Percentiles rank a stretch among this genome's conserved stretches.
These are phyloP conservation scores for Iguana delicatissima DNA, from an alignment of 2,797 vertebrate species.

Conservation along the genomic window DNA sequence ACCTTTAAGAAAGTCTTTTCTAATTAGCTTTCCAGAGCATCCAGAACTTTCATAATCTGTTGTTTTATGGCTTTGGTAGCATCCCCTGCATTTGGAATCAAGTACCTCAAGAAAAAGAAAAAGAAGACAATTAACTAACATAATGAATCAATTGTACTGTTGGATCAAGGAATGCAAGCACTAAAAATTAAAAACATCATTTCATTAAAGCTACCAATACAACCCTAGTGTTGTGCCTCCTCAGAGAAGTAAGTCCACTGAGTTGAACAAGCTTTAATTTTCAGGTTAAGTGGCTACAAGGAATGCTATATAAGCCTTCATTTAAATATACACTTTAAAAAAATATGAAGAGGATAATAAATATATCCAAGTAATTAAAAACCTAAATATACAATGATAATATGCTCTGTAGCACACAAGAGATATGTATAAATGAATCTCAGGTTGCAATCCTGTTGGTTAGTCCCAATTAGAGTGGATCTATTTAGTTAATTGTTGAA, in stretches of 20 bases:
- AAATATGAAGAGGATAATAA: too few relatives aligned
- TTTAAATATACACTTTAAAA: too few relatives aligned
- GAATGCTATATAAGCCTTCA: neutral
- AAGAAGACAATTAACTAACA: constrained; percentile 44
- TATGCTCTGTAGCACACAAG: too few relatives aligned
- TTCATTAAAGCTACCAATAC: neutral
- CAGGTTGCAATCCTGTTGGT: too few relatives aligned
- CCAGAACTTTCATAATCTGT: constrained; percentile 99
- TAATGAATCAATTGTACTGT: neutral
- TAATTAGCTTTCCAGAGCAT: constrained; percentile 96
- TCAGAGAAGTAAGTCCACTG: neutral
- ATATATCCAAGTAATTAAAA: too few relatives aligned
- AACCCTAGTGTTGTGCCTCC: neutral
- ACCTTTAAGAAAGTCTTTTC: constrained; percentile 66
- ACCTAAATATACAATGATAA: too few relatives aligned
- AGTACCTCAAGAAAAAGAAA: constrained; percentile 84
- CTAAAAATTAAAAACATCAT: neutral
- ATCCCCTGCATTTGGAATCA: constrained; percentile 98
- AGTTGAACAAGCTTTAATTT: neutral
- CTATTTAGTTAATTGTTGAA: too few relatives aligned
- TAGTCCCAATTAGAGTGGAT: too few relatives aligned
- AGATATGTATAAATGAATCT: too few relatives aligned
- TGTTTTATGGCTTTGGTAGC: constrained; percentile 99
- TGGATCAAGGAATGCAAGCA: neutral
- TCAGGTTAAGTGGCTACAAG: neutral